A percentile compares a stretch with the other conserved stretches of the same genome.
These are phyloP conservation scores for Pteromalus puparum DNA, from an alignment of 1,140 invertebrate genomes.

Conservation along the genomic window DNA sequence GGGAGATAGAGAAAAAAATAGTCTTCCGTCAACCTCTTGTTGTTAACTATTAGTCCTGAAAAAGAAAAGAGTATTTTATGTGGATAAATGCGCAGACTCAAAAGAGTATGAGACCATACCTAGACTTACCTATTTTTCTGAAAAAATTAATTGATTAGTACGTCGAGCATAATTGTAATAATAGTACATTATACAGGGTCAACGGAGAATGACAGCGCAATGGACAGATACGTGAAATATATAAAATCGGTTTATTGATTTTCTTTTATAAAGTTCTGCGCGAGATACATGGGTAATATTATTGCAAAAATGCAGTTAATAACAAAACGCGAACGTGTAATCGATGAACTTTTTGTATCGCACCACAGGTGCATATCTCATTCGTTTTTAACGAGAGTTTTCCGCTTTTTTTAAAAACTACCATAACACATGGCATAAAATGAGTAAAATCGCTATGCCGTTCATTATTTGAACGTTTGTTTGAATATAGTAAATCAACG, in stretches of 20 bases:
- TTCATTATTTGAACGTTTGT: background rate
- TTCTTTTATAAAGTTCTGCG: constrained; percentile 48
- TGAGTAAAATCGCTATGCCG: background rate
- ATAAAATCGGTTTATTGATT: constrained; percentile 57
- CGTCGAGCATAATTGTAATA: background rate
- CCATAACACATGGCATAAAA: background rate
- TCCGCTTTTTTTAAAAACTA: background rate
- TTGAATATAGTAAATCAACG: background rate
- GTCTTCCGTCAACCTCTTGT: background rate
- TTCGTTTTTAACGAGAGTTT: constrained; percentile 1
- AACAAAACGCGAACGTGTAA: constrained; percentile 42
- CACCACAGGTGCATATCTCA: background rate
- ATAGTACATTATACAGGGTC: background rate
- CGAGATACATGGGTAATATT: constrained; percentile 48
- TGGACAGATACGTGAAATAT: constrained; percentile 50
- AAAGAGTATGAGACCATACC: background rate
- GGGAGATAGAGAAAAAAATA: background rate
- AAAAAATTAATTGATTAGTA: background rate
- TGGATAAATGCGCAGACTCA: background rate
- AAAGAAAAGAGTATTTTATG: background rate
- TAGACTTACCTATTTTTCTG: background rate
- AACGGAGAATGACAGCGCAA: background rate
- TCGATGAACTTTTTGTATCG: constrained; percentile 11
- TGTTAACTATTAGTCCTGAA: background rate
- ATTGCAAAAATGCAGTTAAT: constrained; percentile 45